Evolutionary conservation across 2,797 vertebrate species (phyloP).

Genomic region (Anomalospiza imberbis): DNA sequence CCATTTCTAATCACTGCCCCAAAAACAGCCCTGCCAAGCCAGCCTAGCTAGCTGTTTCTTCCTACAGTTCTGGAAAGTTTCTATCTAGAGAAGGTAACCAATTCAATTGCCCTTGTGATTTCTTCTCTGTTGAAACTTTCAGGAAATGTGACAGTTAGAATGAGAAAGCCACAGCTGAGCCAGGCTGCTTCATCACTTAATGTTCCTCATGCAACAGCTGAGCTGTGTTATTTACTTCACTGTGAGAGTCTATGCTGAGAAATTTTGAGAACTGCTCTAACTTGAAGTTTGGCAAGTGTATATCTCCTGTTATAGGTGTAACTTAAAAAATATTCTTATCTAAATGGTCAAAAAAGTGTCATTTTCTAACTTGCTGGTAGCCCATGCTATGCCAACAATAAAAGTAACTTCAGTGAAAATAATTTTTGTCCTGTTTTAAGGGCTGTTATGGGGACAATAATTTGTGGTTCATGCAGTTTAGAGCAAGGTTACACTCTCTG

Average conservation of each 20-base stretch:
- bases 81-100: background rate
- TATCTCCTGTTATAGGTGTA: background rate
- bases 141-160: background rate
- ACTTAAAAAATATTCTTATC: background rate
- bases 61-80: background rate
- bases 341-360: background rate
- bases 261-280: background rate
- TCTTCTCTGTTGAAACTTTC: background rate
- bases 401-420: background rate
- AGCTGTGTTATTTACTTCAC: background rate
- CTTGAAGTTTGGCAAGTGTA: rapidly evolving
- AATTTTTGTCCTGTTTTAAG: background rate
- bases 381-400: background rate
- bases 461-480: background rate
- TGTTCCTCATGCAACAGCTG: background rate
- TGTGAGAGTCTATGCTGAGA: background rate
- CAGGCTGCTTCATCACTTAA: background rate
- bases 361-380: background rate
- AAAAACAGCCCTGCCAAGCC: background rate
- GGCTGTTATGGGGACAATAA: background rate
- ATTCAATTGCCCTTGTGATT: background rate
- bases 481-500: background rate
- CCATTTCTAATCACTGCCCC: background rate
- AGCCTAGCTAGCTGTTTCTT: background rate
- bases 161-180: background rate